Conservation (phyloP, 2,888 invertebrate genomes). For the Nomada fabriciana region DNA sequence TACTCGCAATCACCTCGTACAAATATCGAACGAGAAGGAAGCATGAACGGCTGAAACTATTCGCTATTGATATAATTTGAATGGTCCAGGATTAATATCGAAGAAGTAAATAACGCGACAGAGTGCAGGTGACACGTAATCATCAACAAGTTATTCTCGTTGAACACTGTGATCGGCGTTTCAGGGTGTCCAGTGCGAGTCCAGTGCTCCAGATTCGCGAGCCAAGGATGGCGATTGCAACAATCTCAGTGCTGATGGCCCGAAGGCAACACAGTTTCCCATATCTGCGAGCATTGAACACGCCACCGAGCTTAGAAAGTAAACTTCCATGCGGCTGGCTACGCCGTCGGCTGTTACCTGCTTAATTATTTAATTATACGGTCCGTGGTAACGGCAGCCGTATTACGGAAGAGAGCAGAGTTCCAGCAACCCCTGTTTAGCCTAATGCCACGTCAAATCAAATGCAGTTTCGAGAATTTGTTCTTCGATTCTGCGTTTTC, state of each 20-base stretch:
- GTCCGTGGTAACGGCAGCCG: conserved; percentile 17
- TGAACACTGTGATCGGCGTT: conserved; percentile 11
- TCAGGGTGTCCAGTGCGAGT: conserved; percentile 44
- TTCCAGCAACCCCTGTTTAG: conserved; percentile 45
- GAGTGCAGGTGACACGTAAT: conserved; percentile 16
- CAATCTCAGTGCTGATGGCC: conserved; percentile 68
- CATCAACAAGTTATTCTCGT: conserved; percentile 39
- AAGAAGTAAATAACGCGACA: neutral
- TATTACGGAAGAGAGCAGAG: conserved; percentile 20
- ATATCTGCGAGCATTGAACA: conserved; percentile 74
- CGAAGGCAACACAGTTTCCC: conserved; percentile 78
- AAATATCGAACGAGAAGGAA: no score
- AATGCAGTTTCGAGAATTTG: neutral
- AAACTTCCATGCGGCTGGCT: conserved; percentile 65
- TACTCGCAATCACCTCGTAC: no score
- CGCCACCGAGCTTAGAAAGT: conserved; percentile 72
- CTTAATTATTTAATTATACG: conserved; percentile 78
- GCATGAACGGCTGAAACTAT: no score
- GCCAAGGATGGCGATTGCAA: conserved; percentile 81
- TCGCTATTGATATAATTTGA: neutral
- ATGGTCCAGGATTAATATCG: no score
- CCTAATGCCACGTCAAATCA: neutral
- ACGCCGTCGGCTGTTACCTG: conserved; percentile 62
- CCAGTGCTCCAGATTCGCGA: conserved; percentile 79
- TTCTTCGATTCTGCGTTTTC: no score